Conservation (phyloP, 1,140 invertebrate genomes). For the Drosophila prosaltans region DNA sequence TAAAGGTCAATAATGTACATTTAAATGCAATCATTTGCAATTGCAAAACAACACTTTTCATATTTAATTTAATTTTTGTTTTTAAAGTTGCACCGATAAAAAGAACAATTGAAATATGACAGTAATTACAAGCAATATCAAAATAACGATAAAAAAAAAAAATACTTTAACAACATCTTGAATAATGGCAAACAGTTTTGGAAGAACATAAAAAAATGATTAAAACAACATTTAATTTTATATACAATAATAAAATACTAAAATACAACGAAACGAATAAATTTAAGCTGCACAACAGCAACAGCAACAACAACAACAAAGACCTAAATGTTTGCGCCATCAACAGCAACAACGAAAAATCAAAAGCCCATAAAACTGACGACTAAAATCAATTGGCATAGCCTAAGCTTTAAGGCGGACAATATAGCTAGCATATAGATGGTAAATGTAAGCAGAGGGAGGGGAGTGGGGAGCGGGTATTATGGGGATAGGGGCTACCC, state of each 20-base stretch:
- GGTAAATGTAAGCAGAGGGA: too few relatives aligned
- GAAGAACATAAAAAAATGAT: constrained; percentile 65
- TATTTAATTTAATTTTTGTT: neutral
- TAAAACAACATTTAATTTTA: constrained; percentile 75
- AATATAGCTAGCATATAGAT: constrained; percentile 8
- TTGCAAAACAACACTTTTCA: neutral
- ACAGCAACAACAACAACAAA: constrained; percentile 24
- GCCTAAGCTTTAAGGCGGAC: constrained; percentile 70
- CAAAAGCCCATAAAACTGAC: constrained; percentile 78
- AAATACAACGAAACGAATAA: constrained; percentile 59
- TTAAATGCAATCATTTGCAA: constrained; percentile 1
- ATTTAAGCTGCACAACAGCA: constrained; percentile 37
- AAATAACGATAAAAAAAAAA: constrained; percentile 41
- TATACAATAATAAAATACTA: constrained; percentile 62
- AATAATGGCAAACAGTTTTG: constrained; percentile 62
- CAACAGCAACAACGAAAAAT: constrained; percentile 57
- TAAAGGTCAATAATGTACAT: too few relatives aligned
- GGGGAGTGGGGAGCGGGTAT: neutral
- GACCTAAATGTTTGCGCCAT: constrained; percentile 21
- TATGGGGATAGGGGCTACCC: constrained; percentile 28
- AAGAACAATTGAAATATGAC: constrained; percentile 41
- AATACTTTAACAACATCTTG: constrained; percentile 43
- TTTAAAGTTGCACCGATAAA: neutral
- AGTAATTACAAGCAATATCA: constrained; percentile 45
- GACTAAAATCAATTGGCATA: constrained; percentile 79